Conservation (phyloP, 2,888 invertebrate genomes). For the Stenichneumon culpator region DNA sequence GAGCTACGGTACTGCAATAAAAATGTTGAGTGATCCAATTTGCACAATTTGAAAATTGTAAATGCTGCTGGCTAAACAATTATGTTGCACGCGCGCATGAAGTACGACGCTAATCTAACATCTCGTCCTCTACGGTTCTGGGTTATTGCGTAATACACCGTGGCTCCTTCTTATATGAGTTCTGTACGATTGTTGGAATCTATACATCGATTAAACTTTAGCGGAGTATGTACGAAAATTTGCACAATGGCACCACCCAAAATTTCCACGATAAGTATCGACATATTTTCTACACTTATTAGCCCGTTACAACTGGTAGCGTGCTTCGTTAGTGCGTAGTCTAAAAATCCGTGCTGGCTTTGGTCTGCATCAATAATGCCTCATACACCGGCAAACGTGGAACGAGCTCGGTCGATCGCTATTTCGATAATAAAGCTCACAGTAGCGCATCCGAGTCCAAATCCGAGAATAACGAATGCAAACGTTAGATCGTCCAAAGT, state of each 20-base stretch:
- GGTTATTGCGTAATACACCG: not conserved
- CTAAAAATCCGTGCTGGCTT: too few species aligned
- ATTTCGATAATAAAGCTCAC: slow-evolving; percentile 3
- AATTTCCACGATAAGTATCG: not conserved
- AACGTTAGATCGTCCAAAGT: slow-evolving; percentile 3
- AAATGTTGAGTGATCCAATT: not conserved
- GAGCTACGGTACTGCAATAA: too few species aligned
- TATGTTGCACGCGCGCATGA: not conserved
- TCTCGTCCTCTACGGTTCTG: not conserved
- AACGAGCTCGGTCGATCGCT: not conserved
- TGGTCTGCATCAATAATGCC: not conserved
- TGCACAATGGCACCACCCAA: not conserved
- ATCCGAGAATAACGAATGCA: slow-evolving; percentile 16
- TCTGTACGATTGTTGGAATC: not conserved
- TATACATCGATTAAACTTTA: not conserved
- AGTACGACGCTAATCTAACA: not conserved
- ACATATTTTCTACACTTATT: not conserved
- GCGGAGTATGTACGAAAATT: not conserved
- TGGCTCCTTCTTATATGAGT: too few species aligned
- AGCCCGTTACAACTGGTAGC: not conserved
- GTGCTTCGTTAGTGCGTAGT: too few species aligned
- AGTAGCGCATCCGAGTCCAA: slow-evolving; percentile 15
- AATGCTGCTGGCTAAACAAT: not conserved
- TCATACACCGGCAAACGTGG: not conserved
- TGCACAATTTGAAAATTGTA: too few species aligned